A percentile compares a stretch with the other conserved stretches of the same genome.
Evolutionary conservation across 2,888 invertebrate genomes (phyloP).

Genomic region (Andrena trimmerana): DNA sequence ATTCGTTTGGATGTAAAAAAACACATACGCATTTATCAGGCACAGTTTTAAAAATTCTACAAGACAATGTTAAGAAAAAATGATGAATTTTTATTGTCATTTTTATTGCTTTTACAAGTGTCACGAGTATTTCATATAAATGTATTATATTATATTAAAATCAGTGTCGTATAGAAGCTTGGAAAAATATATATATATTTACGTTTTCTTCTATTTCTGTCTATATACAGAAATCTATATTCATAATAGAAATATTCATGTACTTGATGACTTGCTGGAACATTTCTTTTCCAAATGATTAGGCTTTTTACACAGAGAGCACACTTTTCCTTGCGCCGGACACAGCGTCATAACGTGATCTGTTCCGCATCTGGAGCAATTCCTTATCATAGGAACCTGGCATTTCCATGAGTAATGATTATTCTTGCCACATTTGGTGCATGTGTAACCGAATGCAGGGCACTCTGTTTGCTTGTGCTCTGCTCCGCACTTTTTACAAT

Average conservation of each 20-base stretch:
- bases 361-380: background rate
- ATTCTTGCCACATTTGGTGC: slow-evolving; percentile 36
- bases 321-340: slow-evolving; percentile 38
- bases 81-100: too few species aligned
- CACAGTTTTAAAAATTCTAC: too few species aligned
- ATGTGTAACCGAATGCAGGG: slow-evolving; percentile 16
- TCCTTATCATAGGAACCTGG: slow-evolving; percentile 3
- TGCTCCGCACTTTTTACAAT: slow-evolving; percentile 17
- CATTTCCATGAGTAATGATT: slow-evolving; percentile 44
- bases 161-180: too few species aligned
- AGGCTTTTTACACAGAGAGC: slow-evolving; percentile 35
- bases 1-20: too few species aligned
- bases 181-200: too few species aligned
- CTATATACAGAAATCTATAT: too few species aligned
- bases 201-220: too few species aligned
- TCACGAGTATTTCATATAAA: too few species aligned
- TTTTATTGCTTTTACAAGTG: too few species aligned
- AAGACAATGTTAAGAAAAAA: too few species aligned
- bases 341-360: slow-evolving; percentile 11
- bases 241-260: background rate
- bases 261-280: background rate
- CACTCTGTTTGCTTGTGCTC: slow-evolving; percentile 4
- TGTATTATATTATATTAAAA: too few species aligned
- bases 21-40: too few species aligned
- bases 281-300: slow-evolving; percentile 8